Base-by-base conservation (phyloP, 2,888 invertebrate genomes). In the Steromphala cineraria region DNA sequence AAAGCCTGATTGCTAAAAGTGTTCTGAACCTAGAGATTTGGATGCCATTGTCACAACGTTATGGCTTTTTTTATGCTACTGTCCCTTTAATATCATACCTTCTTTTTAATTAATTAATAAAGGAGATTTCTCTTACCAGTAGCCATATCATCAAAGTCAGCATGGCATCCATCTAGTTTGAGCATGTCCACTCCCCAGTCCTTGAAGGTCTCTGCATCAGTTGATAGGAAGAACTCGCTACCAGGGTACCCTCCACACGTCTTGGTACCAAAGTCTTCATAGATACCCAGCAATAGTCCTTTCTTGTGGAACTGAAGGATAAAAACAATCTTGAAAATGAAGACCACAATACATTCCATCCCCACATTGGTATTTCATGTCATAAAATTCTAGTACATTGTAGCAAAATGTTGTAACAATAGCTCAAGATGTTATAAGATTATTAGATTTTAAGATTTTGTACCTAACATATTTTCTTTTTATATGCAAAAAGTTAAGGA, bases 181-280 rank as follows among this genome's bases (percentile, higher is more conserved):
- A 99, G 96, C 93, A 98, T 98, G 93, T 99, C 99, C 40, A 99
- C 98, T 84, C 91, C 92, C 99, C 99, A 99, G 0, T 96, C 95
- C 0, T 98, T 98, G 93, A 99, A 98, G 0, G 97, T 97, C 67
- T 96, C 95, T 0, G 98, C 98, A 93, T 99, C 99, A 1, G 95
- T 95, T 90, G 96, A 95, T 89, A 97, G 95, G 94, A 96, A 96
- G 2, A 97, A 97, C 84, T 97, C 95, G 78, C 97, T 96, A 15
- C 98, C 99, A 0, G 99, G 99, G 93, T 98, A 99, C 3, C 98
- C 98, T 2, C 97, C 98, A 93, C 99, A 99, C 0, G 99, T 99
- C 94, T 97, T 97, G 92, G 98, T 98, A 5, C 99, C 99, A 93
- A 96, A 98, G 93, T 99, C 99, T 92, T 98, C 98, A 92, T 99